A percentile compares a stretch with the other conserved stretches of the same genome.
Conservation (phyloP, 2,888 invertebrate genomes). For the Rosalia funebris region DNA sequence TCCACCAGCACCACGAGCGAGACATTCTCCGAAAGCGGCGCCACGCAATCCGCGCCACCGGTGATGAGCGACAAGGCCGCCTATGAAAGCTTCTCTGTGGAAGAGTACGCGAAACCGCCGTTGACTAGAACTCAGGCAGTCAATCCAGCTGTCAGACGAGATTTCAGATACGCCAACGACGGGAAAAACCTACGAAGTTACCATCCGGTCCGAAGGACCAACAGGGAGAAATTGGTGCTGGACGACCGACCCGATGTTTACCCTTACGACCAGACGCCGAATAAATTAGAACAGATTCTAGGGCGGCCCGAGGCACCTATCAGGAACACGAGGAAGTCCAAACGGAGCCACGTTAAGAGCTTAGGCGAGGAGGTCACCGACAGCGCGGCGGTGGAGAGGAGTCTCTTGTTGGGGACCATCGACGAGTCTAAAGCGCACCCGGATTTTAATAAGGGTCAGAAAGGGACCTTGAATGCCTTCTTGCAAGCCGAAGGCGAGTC, state of each 20-base stretch:
- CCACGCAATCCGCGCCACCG: constrained; percentile 59
- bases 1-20: constrained; percentile 60
- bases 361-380: constrained; percentile 67
- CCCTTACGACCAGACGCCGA: constrained; percentile 54
- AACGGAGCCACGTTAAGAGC: constrained; percentile 60
- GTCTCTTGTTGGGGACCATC: constrained; percentile 58
- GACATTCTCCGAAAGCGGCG: constrained; percentile 57
- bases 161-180: constrained; percentile 31
- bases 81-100: constrained; percentile 33
- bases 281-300: constrained; percentile 61
- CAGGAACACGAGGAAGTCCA: constrained; percentile 55
- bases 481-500: constrained; percentile 20
- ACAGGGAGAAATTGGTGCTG: constrained; percentile 48
- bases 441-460: constrained; percentile 39
- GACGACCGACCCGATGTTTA: constrained; percentile 56
- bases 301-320: constrained; percentile 59
- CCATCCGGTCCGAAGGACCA: constrained; percentile 53
- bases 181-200: constrained; percentile 18
- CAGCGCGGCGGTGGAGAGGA: constrained; percentile 55
- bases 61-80: constrained; percentile 48
- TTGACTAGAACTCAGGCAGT: constrained; percentile 50
- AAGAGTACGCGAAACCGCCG: constrained; percentile 43
- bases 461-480: constrained; percentile 32
- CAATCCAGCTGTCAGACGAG: constrained; percentile 42
- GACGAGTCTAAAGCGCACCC: constrained; percentile 56